Conservation (phyloP, 2,888 invertebrate species). For the Tigriopus californicus region DNA sequence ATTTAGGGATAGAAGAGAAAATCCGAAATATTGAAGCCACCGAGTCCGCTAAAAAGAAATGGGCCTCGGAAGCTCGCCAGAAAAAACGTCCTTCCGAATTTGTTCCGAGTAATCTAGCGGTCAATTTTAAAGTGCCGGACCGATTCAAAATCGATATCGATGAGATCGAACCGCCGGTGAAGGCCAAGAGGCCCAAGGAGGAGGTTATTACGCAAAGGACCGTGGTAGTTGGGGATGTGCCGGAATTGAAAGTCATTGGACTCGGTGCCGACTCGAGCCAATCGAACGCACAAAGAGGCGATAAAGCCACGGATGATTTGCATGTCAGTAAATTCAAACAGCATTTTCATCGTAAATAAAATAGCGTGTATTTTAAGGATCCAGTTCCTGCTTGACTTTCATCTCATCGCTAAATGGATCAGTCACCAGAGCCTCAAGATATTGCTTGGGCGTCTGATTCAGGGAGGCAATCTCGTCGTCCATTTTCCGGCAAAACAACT, state of each 20-base stretch:
- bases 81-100: constrained; percentile 84
- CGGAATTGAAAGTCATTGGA: constrained; percentile 22
- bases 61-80: constrained; percentile 33
- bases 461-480: not conserved
- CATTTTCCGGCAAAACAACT: not conserved
- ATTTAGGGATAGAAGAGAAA: constrained; percentile 97
- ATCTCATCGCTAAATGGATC: no score
- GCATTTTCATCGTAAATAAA: constrained; percentile 61
- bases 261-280: constrained; percentile 19
- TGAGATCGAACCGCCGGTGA: constrained; percentile 39
- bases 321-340: constrained; percentile 92
- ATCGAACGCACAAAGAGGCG: constrained; percentile 40
- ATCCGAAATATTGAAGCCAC: constrained; percentile 97
- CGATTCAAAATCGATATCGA: constrained; percentile 87
- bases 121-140: constrained; percentile 93
- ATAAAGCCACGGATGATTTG: constrained; percentile 89
- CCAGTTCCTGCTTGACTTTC: no score
- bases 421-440: no score
- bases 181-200: constrained; percentile 36
- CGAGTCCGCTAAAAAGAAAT: constrained; percentile 79
- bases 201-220: constrained; percentile 17
- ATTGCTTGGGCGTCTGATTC: no score
- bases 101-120: constrained; percentile 94
- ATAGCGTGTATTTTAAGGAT: no score
- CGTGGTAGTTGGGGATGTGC: constrained; percentile 23